Evolutionary conservation across 1,140 invertebrate species (phyloP), one percentile per base, ranked within the genome.

Genomic region (Agraylea sexmaculata): DNA sequence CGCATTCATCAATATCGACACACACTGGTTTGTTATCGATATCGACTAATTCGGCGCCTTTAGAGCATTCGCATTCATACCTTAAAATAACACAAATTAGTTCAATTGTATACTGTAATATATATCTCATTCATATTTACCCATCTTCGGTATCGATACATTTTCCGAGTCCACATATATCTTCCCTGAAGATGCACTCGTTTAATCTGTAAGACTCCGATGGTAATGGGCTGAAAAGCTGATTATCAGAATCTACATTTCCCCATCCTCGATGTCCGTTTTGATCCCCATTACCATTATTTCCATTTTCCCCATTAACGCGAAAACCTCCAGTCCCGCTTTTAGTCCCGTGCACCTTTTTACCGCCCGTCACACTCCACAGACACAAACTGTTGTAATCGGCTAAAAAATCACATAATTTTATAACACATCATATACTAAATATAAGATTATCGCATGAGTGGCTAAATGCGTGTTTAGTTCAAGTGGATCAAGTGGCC

Each of bases 91-190:
- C 19, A n/a, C n/a, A n/a, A n/a, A n/a, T n/a, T n/a, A n/a, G n/a
- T n/a, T n/a, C n/a, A n/a, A n/a, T n/a, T n/a, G n/a, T n/a, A n/a
- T n/a, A n/a, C n/a, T n/a, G n/a, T n/a, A n/a, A n/a, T n/a, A n/a
- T n/a, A n/a, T n/a, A n/a, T n/a, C n/a, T n/a, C n/a, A n/a, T n/a
- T n/a, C n/a, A 84, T 25, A 73, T 70, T 60, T 78, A 89, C 44
- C 80, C 83, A 20, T 79, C 73, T 12, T 70, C 62, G 13, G 78
- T 83, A 51, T 86, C 82, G 25, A 84, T 69, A 54, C 86, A 89
- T 38, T 73, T 66, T 0, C 85, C 86, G 38, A 82, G 69, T 1
- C 77, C 79, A 53, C 86, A 90, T 43, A 89, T 80, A 43, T 77
- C 78, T 8, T 74, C 73, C 35, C 79, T 56, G 29, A 87, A 56